phyloP scores from a whole-genome alignment of 2,888 invertebrate genomes.

The Drosophila mimetica region DNA sequence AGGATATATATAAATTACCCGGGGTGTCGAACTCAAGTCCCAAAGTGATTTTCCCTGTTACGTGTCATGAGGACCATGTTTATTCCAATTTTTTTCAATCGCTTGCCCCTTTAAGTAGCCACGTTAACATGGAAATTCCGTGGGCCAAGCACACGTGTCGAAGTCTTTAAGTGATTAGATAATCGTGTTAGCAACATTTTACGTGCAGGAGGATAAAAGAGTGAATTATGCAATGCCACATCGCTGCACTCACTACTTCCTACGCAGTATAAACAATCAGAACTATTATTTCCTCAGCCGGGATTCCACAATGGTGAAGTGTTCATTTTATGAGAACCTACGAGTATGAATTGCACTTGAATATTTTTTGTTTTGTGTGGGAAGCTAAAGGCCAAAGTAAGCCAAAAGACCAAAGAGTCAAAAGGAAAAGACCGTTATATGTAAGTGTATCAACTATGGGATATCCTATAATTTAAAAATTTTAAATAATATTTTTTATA shows the following conservation, averaged over 20 bases:
- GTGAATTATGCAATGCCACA: slow-evolving; percentile 24
- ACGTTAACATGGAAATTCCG: slow-evolving; percentile 26
- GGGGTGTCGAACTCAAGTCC: background rate
- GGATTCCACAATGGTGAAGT: slow-evolving; percentile 18
- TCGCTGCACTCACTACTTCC: slow-evolving; percentile 14
- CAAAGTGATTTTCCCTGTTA: slow-evolving; percentile 33
- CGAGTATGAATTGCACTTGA: slow-evolving; percentile 19
- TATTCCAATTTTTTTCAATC: background rate
- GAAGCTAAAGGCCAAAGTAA: slow-evolving; percentile 30
- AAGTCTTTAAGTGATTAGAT: slow-evolving; percentile 18
- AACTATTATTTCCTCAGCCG: slow-evolving; percentile 23
- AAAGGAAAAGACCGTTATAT: background rate
- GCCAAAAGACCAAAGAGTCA: slow-evolving; percentile 17
- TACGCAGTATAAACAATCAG: slow-evolving; percentile 4
- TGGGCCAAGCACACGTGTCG: slow-evolving; percentile 5
- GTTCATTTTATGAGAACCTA: slow-evolving; percentile 27
- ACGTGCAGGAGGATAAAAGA: slow-evolving; percentile 5
- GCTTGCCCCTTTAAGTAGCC: slow-evolving; percentile 10
- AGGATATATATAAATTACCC: background rate
- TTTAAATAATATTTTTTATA: too few relatives aligned
- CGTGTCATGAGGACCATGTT: slow-evolving; percentile 6
- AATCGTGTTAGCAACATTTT: slow-evolving; percentile 21
- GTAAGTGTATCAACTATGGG: background rate
- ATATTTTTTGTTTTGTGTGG: slow-evolving; percentile 22
- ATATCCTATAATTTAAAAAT: background rate